phyloP scores from a whole-genome alignment of 2,113 vertebrate genomes.

The Oriolus oriolus region DNA sequence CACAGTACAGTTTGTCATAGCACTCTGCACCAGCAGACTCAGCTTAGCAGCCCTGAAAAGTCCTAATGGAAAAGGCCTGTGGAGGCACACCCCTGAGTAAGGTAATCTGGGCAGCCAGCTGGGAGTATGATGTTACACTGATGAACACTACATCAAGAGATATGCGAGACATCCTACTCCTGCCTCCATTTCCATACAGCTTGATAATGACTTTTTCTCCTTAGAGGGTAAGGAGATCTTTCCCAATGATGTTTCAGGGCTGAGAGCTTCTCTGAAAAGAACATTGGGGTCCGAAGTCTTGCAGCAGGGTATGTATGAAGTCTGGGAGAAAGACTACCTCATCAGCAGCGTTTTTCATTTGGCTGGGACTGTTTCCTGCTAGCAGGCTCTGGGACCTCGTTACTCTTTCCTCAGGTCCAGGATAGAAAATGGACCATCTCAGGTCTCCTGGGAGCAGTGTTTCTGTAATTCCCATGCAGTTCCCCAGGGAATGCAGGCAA shows the following conservation, averaged over 20 bases:
- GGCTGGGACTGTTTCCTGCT: neutral
- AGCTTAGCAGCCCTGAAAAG: neutral
- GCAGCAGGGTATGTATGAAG: neutral
- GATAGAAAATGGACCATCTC: neutral
- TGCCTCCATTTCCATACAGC: neutral
- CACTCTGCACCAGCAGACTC: neutral
- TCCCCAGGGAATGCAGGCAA: neutral
- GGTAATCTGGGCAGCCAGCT: neutral
- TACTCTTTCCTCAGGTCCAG: neutral
- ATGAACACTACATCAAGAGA: neutral
- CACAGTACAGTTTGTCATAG: neutral
- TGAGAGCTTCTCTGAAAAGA: neutral
- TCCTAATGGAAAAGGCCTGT: neutral
- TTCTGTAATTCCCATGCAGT: neutral
- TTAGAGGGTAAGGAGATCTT: constrained; percentile 16
- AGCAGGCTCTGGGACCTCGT: neutral
- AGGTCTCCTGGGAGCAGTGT: neutral
- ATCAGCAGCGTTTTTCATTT: neutral
- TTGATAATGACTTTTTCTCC: constrained; percentile 7
- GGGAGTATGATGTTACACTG: constrained; percentile 42
- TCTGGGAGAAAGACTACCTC: neutral
- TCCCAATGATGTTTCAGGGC: neutral
- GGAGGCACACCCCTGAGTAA: neutral
- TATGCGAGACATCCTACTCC: neutral
- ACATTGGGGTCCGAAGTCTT: constrained; percentile 13